A percentile compares a stretch with the other conserved stretches of the same genome.
Evolutionary conservation across 2,797 vertebrate genomes (phyloP).

Genomic region (Amblyraja radiata): DNA sequence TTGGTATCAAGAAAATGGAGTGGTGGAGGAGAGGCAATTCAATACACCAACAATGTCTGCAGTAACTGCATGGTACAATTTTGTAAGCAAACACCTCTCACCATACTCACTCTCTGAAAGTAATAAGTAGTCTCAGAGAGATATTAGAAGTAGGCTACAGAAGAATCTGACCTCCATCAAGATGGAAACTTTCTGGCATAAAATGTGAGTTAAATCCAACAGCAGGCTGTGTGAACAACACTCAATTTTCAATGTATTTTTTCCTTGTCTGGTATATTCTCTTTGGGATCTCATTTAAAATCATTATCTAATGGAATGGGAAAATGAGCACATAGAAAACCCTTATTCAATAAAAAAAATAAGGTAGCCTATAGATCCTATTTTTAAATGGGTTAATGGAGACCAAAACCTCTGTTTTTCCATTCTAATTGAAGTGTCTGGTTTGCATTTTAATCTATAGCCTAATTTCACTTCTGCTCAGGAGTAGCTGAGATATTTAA

Average conservation of each 20-base stretch:
- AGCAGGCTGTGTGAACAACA: neutral
- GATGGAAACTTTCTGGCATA: neutral
- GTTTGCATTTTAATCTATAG: neutral
- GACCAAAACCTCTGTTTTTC: conserved; percentile 4
- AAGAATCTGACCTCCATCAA: neutral
- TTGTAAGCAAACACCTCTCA: neutral
- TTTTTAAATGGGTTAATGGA: neutral
- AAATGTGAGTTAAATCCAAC: neutral
- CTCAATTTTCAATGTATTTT: neutral
- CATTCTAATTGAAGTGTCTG: neutral
- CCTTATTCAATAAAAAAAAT: neutral
- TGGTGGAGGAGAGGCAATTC: neutral
- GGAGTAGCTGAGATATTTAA: neutral
- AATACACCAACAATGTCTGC: neutral
- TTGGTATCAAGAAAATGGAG: neutral
- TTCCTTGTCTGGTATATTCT: too few relatives aligned
- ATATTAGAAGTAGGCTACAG: neutral
- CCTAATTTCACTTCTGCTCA: neutral
- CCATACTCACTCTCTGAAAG: neutral
- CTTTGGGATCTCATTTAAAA: neutral
- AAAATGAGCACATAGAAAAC: conserved; percentile 7
- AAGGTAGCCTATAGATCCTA: neutral
- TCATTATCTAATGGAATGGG: conserved; percentile 5
- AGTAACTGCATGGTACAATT: neutral
- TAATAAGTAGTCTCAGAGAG: conserved; percentile 14